Base-by-base conservation (phyloP, 1,140 invertebrate species). In the Contarinia nasturtii region DNA sequence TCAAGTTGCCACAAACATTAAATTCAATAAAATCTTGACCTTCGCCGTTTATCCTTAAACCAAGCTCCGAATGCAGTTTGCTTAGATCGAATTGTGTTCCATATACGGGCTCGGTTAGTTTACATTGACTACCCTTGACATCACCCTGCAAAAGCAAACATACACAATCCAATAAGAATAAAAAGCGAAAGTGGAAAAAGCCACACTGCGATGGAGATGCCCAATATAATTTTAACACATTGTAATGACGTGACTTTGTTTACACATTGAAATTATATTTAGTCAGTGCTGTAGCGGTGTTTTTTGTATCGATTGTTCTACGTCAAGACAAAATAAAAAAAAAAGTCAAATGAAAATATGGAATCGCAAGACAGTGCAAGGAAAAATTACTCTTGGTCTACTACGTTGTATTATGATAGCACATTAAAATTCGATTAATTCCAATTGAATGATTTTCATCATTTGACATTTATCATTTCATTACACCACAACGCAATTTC, bases 61-160 rank as follows among this genome's bases (percentile, higher is more conserved):
- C 61, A 43, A 63, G 44, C 14, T 61, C 59, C 18, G 61, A 59
- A 11, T 34, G 53, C 12, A 63, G 49, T 7, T 50, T 40, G 49
- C 40, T 56, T 21, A 63, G 59, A 49, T 63, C 50, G 14, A 63
- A 63, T 14, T 54, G 56, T 18, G 54, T 50, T 12, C 53, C 56
- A 50, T 63, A 58, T 11, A 61, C 43, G 2, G 61, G 61, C 34
- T 63, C 61, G 12, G 48, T 60, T 10, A 63, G 17, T 33, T 18
- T 11, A 21, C 48, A 48, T 1, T 43, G 11, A 17, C 22, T 40
- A 5, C 37, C 37, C 27, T 27, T 27, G 4, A 17, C 44, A 22
- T 34, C 34, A 12, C 18, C 27, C 34, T 45, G 27, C 33, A 17
- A 19, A 3, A 40, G 3, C 7, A 4, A 40, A 40, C 2, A 7